Conservation (phyloP, 1,140 invertebrate genomes). For the Neodiprion lecontei region DNA sequence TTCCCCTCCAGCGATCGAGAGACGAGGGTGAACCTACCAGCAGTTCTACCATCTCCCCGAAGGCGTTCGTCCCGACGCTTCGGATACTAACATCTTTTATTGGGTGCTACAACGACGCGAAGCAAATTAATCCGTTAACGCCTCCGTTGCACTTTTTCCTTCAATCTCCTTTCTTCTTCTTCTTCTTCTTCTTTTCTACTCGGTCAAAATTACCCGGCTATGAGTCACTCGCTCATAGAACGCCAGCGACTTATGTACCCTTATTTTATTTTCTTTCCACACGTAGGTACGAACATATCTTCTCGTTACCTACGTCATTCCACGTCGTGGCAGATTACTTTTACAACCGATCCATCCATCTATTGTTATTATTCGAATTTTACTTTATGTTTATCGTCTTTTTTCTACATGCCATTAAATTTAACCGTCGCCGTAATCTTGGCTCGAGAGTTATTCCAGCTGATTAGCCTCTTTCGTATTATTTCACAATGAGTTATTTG, state of each 20-base stretch:
- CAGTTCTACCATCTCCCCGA: no score
- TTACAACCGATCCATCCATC: neutral
- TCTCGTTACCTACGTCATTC: neutral
- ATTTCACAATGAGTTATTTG: no score
- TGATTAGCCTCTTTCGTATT: no score
- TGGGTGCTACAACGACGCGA: constrained; percentile 1
- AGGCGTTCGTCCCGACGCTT: neutral
- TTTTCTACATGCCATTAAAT: no score
- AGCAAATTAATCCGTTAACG: constrained; percentile 7
- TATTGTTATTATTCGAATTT: no score
- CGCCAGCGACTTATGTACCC: neutral
- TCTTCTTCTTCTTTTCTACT: neutral
- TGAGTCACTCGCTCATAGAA: neutral
- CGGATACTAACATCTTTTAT: constrained; percentile 1
- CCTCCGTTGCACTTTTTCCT: neutral
- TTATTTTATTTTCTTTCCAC: neutral
- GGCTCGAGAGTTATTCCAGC: no score
- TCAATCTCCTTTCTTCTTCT: neutral
- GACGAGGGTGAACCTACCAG: no score
- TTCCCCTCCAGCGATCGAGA: no score
- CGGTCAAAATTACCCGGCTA: neutral
- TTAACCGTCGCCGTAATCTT: no score
- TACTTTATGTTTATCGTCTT: no score
- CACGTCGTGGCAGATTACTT: neutral
- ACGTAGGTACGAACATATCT: neutral